Conservation (phyloP, 2,113 vertebrate genomes). For the Chiloscyllium plagiosum region DNA sequence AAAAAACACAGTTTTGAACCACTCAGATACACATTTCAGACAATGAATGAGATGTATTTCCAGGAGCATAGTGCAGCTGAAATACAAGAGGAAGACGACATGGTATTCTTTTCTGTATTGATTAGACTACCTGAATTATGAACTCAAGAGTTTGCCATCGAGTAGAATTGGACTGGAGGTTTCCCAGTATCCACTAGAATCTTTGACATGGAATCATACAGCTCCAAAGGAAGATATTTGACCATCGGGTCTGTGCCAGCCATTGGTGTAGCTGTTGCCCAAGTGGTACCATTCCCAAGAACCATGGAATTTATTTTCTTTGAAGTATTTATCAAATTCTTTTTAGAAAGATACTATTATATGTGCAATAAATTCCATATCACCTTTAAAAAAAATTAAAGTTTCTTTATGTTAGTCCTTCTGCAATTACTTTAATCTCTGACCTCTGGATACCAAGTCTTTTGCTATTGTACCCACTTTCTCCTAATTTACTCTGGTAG, state of each 20-base stretch:
- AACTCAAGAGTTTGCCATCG: background rate
- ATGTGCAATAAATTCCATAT: background rate
- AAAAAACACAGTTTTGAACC: background rate
- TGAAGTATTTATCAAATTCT: background rate
- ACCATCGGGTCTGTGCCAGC: background rate
- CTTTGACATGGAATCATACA: background rate
- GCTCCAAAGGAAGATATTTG: background rate
- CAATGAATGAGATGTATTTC: background rate
- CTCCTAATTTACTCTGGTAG: background rate
- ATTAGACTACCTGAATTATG: background rate
- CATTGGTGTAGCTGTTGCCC: background rate
- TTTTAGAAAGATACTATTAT: background rate
- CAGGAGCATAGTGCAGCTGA: background rate
- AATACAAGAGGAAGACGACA: background rate
- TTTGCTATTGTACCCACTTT: background rate
- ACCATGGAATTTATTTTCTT: background rate
- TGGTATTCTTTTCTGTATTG: background rate
- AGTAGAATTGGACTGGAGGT: background rate
- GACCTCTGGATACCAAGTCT: background rate
- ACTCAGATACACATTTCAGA: background rate
- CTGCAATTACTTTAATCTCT: background rate
- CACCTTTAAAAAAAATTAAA: background rate
- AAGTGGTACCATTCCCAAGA: background rate
- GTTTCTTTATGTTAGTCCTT: background rate
- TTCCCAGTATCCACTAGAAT: background rate